Base-by-base conservation (phyloP, 23 tunicate genomes). In the Diplosoma virens region DNA sequence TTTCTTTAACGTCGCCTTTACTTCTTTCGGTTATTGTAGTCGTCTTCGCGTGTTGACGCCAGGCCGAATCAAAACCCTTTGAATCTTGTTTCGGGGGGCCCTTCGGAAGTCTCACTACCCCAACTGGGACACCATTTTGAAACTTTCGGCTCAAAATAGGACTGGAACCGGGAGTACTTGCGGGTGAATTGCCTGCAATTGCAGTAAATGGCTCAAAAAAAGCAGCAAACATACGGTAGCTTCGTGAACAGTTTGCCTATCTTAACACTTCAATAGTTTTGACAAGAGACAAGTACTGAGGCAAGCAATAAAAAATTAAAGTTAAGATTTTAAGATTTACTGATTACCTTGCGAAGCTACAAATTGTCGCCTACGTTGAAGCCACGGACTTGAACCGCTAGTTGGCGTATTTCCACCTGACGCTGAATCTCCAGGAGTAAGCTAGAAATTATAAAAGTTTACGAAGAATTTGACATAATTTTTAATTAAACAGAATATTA, bases 321-420 rank as follows among this genome's bases (percentile, higher is more conserved):
- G n/a, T n/a, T n/a, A n/a, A n/a, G n/a, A n/a, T n/a, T n/a, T n/a
- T n/a, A n/a, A n/a, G n/a, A n/a, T n/a, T n/a, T n/a, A 66, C 18
- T n/a, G 24, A 7, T 6, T 66, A 88, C 96, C 96, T 83, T 89
- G 96, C 4, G 81, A 84, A 64, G 88, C 96, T 21, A 87, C 88
- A 34, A 83, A 79, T 63, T 84, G 82, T 52, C 88, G 37, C 55
- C 81, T 66, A 14, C 97, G 65, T 83, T 84, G 86, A 31, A 90
- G 36, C 97, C 97, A 84, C 18, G 97, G 97, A 61, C 96, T 89
- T 36, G 83, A 67, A 16, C 90, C 88, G 20, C 96, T 82, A 65
- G 87, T 59, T 9, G 95, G 95, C 2, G 95, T 81, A 59, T 81
- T 81, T 37, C 70, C 76, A 3, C 64, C 79, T 0, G 96, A 82